Percentiles rank a stretch among this genome's conserved stretches.
Evolutionary conservation across 1,140 invertebrate species (phyloP).

Genomic region (Watersipora subatra): DNA sequence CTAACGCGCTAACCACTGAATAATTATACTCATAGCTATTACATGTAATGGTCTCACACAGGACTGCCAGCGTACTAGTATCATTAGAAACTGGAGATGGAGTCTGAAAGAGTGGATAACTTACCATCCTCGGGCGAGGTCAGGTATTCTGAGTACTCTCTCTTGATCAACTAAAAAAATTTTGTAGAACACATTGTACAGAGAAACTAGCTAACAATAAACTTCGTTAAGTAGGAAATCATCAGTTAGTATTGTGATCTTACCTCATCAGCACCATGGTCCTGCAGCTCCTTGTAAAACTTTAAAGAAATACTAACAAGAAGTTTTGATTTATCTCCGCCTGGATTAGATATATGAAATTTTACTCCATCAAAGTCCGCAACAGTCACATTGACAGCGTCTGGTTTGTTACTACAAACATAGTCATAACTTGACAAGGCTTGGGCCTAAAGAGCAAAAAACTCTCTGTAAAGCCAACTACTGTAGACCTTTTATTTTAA

Average conservation of each 20-base stretch:
- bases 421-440: neutral
- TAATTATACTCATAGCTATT: too few species aligned
- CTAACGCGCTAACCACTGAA: too few species aligned
- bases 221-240: too few species aligned
- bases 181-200: conserved; percentile 9
- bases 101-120: too few species aligned
- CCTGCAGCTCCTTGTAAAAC: conserved; percentile 95
- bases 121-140: conserved; percentile 70
- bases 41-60: too few species aligned
- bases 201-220: neutral
- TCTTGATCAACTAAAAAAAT: conserved; percentile 56
- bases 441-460: neutral
- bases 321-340: conserved; percentile 90
- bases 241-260: too few species aligned
- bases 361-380: conserved; percentile 97
- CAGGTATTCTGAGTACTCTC: conserved; percentile 71
- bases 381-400: conserved; percentile 15
- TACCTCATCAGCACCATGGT: conserved; percentile 88
- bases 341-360: conserved; percentile 93
- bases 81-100: too few species aligned
- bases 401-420: conserved; percentile 3
- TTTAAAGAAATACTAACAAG: conserved; percentile 94
- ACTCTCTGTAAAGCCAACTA: neutral
- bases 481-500: neutral
- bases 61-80: too few species aligned